phyloP scores from a whole-genome alignment of 2,888 invertebrate species.

The Folsomia manolachei region DNA sequence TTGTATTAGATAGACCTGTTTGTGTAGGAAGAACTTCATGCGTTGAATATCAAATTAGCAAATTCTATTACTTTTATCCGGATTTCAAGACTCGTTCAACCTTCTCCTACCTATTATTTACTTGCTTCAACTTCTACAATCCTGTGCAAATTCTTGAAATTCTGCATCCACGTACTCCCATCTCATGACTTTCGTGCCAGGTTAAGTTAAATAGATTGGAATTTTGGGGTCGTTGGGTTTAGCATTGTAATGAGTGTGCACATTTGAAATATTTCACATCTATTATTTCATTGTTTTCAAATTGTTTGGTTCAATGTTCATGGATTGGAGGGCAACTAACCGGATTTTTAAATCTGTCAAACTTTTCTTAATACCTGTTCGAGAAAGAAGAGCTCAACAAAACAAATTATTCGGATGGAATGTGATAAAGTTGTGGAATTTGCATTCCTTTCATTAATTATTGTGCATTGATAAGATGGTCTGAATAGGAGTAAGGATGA shows the following conservation, averaged over 20 bases:
- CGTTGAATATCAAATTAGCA: slow-evolving; percentile 16
- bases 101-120: no score
- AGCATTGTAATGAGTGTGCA: no score
- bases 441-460: not conserved
- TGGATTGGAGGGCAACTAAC: no score
- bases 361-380: no score
- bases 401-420: not conserved
- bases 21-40: slow-evolving; percentile 20
- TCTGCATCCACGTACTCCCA: not conserved
- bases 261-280: no score
- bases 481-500: not conserved
- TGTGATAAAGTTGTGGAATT: not conserved
- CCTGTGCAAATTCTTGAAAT: slow-evolving; percentile 7
- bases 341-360: no score
- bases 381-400: no score
- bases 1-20: slow-evolving; percentile 17
- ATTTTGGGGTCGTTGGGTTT: not conserved
- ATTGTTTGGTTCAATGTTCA: no score
- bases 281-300: no score
- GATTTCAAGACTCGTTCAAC: not conserved
- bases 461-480: not conserved
- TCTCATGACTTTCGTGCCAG: no score
- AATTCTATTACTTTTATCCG: slow-evolving; percentile 15
- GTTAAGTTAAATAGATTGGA: not conserved
- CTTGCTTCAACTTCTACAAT: no score